Evolutionary conservation across 1,140 invertebrate genomes (phyloP).

Genomic region (Chrysomallon squamiferum): DNA sequence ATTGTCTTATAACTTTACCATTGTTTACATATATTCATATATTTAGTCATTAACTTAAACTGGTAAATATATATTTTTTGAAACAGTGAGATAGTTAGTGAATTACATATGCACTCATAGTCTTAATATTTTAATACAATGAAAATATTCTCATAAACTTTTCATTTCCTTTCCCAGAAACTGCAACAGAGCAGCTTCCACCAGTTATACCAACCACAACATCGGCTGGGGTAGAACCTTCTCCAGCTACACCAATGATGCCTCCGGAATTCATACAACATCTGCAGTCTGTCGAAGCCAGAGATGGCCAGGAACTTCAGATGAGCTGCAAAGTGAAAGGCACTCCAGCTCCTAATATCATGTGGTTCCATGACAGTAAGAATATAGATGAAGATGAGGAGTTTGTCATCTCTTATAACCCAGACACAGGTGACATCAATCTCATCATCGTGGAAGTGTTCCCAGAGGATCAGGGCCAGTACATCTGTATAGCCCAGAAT

Average conservation of each 20-base stretch:
- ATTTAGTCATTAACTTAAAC: no score
- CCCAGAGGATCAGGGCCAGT: conserved; percentile 65
- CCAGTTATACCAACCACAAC: conserved; percentile 20
- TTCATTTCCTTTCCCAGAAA: conserved; percentile 47
- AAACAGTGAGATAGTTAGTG: no score
- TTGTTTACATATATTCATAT: no score
- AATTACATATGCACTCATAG: no score
- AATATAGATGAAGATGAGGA: conserved; percentile 62
- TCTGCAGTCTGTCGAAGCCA: conserved; percentile 40
- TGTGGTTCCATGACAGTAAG: conserved; percentile 61
- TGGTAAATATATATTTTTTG: no score
- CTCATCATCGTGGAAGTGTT: conserved; percentile 64
- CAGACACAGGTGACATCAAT: conserved; percentile 51
- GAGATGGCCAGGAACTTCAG: conserved; percentile 56
- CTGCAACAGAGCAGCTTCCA: conserved; percentile 41
- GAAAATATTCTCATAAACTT: no score
- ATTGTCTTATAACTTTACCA: no score
- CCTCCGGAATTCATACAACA: conserved; percentile 59
- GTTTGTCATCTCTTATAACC: conserved; percentile 60
- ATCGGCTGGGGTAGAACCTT: conserved; percentile 33
- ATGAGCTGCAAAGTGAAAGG: conserved; percentile 56
- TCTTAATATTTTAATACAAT: no score
- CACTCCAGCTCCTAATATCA: conserved; percentile 55
- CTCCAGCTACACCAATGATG: conserved; percentile 36
- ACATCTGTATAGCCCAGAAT: conserved; percentile 84